A percentile compares a stretch with the other conserved stretches of the same genome.
phyloP scores from a whole-genome alignment of 1,140 invertebrate species.

The Brachionus paranguensis region DNA sequence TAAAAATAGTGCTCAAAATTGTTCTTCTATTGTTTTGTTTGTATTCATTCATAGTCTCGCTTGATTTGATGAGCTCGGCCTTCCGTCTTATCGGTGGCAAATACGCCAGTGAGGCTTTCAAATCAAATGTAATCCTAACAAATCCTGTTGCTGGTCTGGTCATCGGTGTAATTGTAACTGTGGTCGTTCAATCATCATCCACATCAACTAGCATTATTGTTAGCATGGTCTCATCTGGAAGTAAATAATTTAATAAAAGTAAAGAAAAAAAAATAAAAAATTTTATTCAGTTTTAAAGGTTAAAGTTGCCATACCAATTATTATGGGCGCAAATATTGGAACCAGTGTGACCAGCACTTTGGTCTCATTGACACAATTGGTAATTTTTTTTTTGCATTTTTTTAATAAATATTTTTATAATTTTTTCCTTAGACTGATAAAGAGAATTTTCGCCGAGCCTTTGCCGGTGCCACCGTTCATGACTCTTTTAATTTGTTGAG shows the following conservation, averaged over 20 bases:
- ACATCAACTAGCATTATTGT: constrained; percentile 64
- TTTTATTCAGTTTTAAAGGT: constrained; percentile 49
- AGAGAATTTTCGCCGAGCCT: constrained; percentile 59
- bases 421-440: neutral
- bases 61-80: constrained; percentile 35
- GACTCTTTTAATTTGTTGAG: constrained; percentile 61
- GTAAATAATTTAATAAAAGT: constrained; percentile 51
- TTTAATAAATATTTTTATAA: constrained; percentile 49
- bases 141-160: constrained; percentile 62
- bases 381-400: constrained; percentile 57
- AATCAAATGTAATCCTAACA: constrained; percentile 47
- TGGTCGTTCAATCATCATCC: constrained; percentile 63
- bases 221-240: constrained; percentile 60
- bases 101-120: neutral
- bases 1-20: neutral
- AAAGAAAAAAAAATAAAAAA: neutral
- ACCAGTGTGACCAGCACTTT: constrained; percentile 63
- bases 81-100: constrained; percentile 37
- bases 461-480: constrained; percentile 61
- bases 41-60: constrained; percentile 23
- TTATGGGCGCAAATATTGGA: constrained; percentile 63
- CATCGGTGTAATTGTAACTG: constrained; percentile 62
- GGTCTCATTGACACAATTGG: constrained; percentile 54
- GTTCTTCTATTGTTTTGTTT: neutral
- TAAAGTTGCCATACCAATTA: constrained; percentile 59